Conservation (phyloP, 92 coral and sea anemone species). For the Zoanthus sociatus region DNA sequence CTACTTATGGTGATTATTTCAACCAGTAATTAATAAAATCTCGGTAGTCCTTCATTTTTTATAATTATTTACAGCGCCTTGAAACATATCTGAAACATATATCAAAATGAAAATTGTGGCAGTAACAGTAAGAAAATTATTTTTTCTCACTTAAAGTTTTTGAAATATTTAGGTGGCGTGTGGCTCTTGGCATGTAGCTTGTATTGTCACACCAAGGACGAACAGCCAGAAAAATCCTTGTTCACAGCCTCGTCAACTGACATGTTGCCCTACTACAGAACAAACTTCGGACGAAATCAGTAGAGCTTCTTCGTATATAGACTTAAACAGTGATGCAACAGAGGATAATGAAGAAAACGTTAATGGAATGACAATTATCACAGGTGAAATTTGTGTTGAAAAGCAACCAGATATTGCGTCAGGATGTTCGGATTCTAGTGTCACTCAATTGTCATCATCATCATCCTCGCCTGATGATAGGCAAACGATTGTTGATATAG, state of each 20-base stretch:
- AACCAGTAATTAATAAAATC: no score
- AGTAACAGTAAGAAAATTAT: no score
- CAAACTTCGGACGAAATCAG: background rate
- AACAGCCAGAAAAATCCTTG: background rate
- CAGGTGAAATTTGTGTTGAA: background rate
- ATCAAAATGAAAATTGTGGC: no score
- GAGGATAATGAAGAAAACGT: background rate
- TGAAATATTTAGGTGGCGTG: slow-evolving; percentile 76
- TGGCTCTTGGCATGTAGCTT: slow-evolving; percentile 98
- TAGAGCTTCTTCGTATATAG: background rate
- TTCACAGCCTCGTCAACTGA: background rate
- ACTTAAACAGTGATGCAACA: background rate
- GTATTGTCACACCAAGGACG: slow-evolving; percentile 56
- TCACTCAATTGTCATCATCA: background rate
- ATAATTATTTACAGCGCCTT: background rate
- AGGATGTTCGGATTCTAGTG: background rate
- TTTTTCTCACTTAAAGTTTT: background rate
- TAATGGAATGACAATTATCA: background rate
- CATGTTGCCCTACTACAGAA: background rate
- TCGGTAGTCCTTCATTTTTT: no score
- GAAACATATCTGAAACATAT: no score
- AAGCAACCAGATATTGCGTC: background rate
- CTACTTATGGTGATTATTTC: no score
- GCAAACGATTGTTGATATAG: background rate
- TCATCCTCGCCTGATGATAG: background rate